A percentile compares a stretch with the other conserved stretches of the same genome.
phyloP scores from a whole-genome alignment of 1,140 invertebrate genomes.

The Lutraria rhynchaena region DNA sequence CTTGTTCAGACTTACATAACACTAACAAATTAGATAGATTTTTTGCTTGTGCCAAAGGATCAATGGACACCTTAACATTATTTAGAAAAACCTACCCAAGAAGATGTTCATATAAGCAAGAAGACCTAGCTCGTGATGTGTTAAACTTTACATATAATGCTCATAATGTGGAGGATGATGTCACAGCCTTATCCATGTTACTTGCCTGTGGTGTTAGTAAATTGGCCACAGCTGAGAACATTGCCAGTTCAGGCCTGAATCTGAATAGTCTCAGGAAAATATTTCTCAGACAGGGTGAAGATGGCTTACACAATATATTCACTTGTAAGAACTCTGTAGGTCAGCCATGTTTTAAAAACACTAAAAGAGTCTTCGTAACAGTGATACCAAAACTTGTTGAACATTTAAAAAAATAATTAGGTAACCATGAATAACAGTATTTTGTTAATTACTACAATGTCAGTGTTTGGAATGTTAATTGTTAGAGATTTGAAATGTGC shows the following conservation, averaged over 20 bases:
- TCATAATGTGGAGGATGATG: not conserved
- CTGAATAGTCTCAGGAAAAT: not conserved
- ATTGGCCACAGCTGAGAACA: slow-evolving; percentile 33
- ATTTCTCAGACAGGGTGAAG: slow-evolving; percentile 13
- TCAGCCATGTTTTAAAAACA: slow-evolving; percentile 9
- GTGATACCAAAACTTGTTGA: slow-evolving; percentile 21
- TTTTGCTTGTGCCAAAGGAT: not conserved
- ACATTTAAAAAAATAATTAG: not conserved
- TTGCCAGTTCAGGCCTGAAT: slow-evolving; percentile 32
- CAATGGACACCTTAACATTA: not conserved
- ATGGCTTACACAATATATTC: slow-evolving; percentile 16
- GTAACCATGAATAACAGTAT: not conserved
- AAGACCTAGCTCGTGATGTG: no score
- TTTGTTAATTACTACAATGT: no score
- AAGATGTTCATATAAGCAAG: no score
- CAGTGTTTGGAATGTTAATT: no score
- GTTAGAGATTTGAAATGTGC: no score
- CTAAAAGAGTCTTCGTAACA: slow-evolving; percentile 11
- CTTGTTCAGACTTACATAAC: no score
- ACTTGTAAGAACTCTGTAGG: not conserved
- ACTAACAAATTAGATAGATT: not conserved
- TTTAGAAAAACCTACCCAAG: no score
- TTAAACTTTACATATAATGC: no score
- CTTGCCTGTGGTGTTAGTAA: slow-evolving; percentile 14
- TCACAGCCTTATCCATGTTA: not conserved